Base-by-base conservation (phyloP, 2,888 invertebrate species). In the Zaprionus obscuricornis region DNA sequence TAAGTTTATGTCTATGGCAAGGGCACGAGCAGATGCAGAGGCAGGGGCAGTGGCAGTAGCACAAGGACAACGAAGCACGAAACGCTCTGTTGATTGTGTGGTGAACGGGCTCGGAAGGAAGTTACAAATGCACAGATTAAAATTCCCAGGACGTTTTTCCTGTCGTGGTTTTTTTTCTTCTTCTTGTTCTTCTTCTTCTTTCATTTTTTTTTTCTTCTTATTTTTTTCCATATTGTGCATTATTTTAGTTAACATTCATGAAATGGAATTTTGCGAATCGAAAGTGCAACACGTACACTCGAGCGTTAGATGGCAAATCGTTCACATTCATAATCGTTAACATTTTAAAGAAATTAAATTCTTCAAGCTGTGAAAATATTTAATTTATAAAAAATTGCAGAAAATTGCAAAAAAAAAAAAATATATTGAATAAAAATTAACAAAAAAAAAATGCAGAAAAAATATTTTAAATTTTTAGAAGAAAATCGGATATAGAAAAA, bases 121-220 rank as follows among this genome's bases (percentile, higher is more conserved):
- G 84, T 76, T 74, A 74, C 71, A 71, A 81, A 81, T 84, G 84
- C 74, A 72, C 39, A 67, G 63, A 75, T 65, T 66, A 66, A 66
- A 65, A 74, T 74, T 74, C 74, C 62, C 73, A 72, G 56, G 67
- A 67, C 72, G 72, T 69, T 62, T 49, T 62, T 51, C 34, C 43
- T 47, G 37, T 68, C 68, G 68, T 47, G 52, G 55, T 64, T 36
- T 27, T 27, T 49, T 33, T 33, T 24, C 14, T 33, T 33, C 11
- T 33, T n/a, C 31, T 31, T 31, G 8, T 24, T 4, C 8, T 6
- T 24, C 8, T 6, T 4, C 24, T 33, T 33, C 8, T 27, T 3
- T 27, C 10, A n/a, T 27, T 8, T 27, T 27, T 27, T 27, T 27
- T n/a, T n/a, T n/a, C n/a, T n/a, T 10, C 27, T 27, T 4, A n/a